Percentiles rank a stretch among this genome's conserved stretches.
Conservation (phyloP, 1,140 invertebrate species). For the Helicoverpa armigera region DNA sequence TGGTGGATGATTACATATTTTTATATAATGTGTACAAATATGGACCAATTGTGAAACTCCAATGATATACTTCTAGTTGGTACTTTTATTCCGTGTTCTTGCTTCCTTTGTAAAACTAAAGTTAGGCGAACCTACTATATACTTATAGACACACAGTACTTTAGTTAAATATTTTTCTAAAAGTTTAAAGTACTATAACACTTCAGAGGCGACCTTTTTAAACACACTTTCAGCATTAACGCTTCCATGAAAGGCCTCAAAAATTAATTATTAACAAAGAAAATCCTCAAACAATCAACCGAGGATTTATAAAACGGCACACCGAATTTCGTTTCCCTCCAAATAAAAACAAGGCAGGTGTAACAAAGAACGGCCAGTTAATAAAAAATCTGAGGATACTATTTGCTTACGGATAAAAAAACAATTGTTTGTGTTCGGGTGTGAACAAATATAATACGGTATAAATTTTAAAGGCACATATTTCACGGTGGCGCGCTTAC, state of each 20-base stretch:
- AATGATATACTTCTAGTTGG: not conserved
- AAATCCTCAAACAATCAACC: slow-evolving; percentile 57
- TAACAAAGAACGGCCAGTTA: slow-evolving; percentile 58
- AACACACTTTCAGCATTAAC: not conserved
- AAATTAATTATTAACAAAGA: slow-evolving; percentile 43
- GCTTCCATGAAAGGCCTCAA: not conserved
- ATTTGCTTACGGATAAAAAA: slow-evolving; percentile 57
- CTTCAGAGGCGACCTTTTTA: slow-evolving; percentile 13
- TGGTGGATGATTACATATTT: no score
- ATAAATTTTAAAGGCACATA: slow-evolving; percentile 83
- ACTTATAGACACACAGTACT: not conserved
- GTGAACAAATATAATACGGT: slow-evolving; percentile 76
- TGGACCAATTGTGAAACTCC: not conserved
- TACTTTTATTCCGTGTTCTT: slow-evolving; percentile 5
- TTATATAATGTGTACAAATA: no score
- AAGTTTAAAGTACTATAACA: not conserved
- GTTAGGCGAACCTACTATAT: not conserved
- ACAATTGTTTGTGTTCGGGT: slow-evolving; percentile 65
- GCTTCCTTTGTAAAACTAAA: slow-evolving; percentile 21
- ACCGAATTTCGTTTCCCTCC: slow-evolving; percentile 57
- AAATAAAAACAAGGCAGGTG: slow-evolving; percentile 56
- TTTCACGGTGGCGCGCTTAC: slow-evolving; percentile 73
- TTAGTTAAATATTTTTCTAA: not conserved
- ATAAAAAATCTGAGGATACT: slow-evolving; percentile 41
- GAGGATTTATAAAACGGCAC: slow-evolving; percentile 52